These are phyloP conservation scores for Cercopithecus mona DNA, from an alignment of 2,113 vertebrate species.

Conservation along the genomic window DNA sequence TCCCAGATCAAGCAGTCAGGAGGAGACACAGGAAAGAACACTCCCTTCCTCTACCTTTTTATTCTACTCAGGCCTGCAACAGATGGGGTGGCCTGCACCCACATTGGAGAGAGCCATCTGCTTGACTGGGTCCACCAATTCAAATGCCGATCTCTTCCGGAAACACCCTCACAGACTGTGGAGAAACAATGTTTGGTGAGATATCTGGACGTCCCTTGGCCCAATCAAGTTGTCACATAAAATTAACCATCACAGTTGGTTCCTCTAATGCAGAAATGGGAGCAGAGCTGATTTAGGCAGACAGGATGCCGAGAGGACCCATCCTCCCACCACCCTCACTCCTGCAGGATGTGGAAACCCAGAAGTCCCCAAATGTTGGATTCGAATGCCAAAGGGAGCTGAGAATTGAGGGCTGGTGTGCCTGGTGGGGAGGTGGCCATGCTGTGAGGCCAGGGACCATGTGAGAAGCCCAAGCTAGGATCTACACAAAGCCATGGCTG, in stretches of 20 bases:
- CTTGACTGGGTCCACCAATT: background rate
- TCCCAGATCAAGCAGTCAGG: background rate
- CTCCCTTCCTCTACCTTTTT: background rate
- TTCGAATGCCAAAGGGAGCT: background rate
- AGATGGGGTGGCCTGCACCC: background rate
- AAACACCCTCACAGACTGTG: background rate
- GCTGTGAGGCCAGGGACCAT: background rate
- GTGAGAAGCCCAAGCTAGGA: background rate
- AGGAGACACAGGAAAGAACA: background rate
- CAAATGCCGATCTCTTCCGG: background rate
- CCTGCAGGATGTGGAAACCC: background rate
- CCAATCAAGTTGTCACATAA: background rate
- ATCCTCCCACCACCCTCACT: too few relatives aligned
- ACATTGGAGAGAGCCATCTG: background rate
- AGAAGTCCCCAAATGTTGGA: background rate
- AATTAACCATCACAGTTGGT: background rate
- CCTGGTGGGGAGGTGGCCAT: background rate
- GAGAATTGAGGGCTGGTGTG: rapidly evolving
- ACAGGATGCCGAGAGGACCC: rapidly evolving
- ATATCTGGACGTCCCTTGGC: background rate
- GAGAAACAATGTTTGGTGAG: background rate
- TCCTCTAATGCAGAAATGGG: background rate
- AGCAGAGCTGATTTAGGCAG: background rate
- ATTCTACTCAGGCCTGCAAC: background rate
- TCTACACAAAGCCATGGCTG: background rate